Percentiles rank a stretch among this genome's conserved stretches.
Conservation (phyloP, 2,888 invertebrate genomes). For the Macropis europaea region DNA sequence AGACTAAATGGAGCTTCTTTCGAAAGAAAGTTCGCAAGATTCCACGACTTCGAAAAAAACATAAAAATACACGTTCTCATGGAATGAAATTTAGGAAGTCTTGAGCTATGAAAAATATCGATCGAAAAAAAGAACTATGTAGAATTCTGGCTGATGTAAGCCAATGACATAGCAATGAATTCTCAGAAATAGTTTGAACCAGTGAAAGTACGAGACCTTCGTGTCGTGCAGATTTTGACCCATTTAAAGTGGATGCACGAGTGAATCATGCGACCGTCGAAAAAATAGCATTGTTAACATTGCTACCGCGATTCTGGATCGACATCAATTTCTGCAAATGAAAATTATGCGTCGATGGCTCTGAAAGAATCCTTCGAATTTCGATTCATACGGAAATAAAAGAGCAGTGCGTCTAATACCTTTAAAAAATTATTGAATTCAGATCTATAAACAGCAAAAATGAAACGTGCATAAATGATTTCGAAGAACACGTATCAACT, state of each 20-base stretch:
- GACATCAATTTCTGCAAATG: too few species aligned
- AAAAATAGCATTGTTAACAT: neutral
- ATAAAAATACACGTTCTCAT: neutral
- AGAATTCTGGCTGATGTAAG: neutral
- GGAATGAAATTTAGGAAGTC: neutral
- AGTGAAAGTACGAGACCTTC: constrained; percentile 33
- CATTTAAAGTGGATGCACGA: constrained; percentile 2
- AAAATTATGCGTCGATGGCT: too few species aligned
- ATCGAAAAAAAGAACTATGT: neutral
- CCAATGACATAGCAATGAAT: neutral
- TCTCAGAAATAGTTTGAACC: constrained; percentile 1
- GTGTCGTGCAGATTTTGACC: constrained; percentile 22
- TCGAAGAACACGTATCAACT: too few species aligned
- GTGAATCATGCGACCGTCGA: neutral
- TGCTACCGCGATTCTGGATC: neutral
- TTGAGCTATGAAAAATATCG: neutral
- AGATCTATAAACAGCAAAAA: too few species aligned
- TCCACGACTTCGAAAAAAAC: neutral
- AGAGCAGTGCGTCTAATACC: too few species aligned
- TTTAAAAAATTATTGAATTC: too few species aligned
- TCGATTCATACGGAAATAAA: too few species aligned
- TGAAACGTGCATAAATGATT: too few species aligned
- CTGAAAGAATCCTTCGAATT: too few species aligned
- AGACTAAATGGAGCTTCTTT: too few species aligned
- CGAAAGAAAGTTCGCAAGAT: neutral